Base-by-base conservation (phyloP, 1,140 invertebrate genomes). In the Zaprionus davidi region DNA sequence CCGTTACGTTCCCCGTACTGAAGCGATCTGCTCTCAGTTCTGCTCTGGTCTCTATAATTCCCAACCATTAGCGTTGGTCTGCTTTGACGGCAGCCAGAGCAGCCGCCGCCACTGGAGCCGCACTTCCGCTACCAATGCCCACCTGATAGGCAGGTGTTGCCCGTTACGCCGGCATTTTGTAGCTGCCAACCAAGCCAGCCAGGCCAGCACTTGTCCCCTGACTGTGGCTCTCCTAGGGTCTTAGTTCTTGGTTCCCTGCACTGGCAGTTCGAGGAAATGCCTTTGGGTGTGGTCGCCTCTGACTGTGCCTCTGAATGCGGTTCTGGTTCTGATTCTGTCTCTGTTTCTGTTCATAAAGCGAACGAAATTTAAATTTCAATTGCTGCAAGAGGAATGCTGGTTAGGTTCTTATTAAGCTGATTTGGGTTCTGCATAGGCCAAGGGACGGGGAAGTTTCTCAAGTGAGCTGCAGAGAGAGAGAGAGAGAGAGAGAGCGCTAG, bases 81-180 rank as follows among this genome's bases (percentile, higher is more conserved):
- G 67, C 67, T 77, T 70, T 74, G 67, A 70, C 58, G n/a, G 51
- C 24, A 53, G 22, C 46, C 38, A 49, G 26, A 28, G 65, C 55
- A 46, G 58, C 49, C 46, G 58, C 71, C 36, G 58, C 49, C 56
- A 51, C 66, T 71, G 72, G 58, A 57, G 59, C 67, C 60, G 77
- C 65, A 83, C 74, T 84, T 84, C 81, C 81, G 41, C 7, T 60
- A 65, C 67, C 55, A 49, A 34, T 58, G 56, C 2, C 59, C 49
- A 49, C 53, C 44, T 72, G 60, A 80, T 73, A 70, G 81, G 74
- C 82, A 84, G 81, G 81, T 84, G 81, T 84, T 73, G 81, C 60
- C 78, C 82, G 73, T 77, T 78, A 73, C 83, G 76, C 69, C 56
- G 49, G 56, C 64, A 72, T 51, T 70, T 74, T 81, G 79, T 66